Percentiles rank a stretch among this genome's conserved stretches.
phyloP scores from a whole-genome alignment of 2,888 invertebrate species.

The Cyrtodaria siliqua region DNA sequence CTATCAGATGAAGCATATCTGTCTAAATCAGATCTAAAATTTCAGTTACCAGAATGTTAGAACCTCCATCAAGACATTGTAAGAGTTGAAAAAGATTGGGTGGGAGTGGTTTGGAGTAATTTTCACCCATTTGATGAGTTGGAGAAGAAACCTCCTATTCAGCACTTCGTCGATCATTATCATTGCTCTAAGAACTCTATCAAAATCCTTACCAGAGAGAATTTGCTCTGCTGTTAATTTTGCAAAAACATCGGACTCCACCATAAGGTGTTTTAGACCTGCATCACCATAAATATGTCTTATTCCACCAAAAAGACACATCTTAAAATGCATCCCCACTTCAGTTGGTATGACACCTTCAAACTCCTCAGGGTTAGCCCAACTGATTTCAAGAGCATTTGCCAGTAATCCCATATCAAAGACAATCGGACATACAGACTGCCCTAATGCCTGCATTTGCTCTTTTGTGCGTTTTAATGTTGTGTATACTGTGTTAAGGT shows the following conservation, averaged over 20 bases:
- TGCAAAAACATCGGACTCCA: constrained; percentile 34
- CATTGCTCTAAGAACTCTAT: constrained; percentile 26
- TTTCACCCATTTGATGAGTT: constrained; percentile 6
- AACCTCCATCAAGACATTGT: not conserved
- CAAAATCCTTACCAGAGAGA: constrained; percentile 40
- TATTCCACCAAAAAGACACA: constrained; percentile 27
- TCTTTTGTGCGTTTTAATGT: no score
- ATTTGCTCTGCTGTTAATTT: constrained; percentile 27
- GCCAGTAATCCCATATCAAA: constrained; percentile 38
- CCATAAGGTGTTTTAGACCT: constrained; percentile 21
- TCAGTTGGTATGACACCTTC: constrained; percentile 23
- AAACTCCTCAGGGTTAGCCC: constrained; percentile 16
- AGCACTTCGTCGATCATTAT: constrained; percentile 33
- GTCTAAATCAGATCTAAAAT: not conserved
- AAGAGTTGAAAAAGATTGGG: not conserved
- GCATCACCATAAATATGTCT: constrained; percentile 33
- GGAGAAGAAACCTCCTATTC: constrained; percentile 10
- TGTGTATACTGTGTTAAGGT: constrained; percentile 32
- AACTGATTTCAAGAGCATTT: constrained; percentile 34
- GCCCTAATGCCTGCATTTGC: constrained; percentile 25
- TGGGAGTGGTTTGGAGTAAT: not conserved
- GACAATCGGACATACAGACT: constrained; percentile 15
- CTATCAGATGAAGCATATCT: constrained; percentile 1
- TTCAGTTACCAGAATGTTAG: not conserved
- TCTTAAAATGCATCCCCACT: constrained; percentile 48